A percentile compares a stretch with the other conserved stretches of the same genome.
These are phyloP conservation scores for Drosophila merina DNA, from an alignment of 2,888 invertebrate species.

Conservation along the genomic window DNA sequence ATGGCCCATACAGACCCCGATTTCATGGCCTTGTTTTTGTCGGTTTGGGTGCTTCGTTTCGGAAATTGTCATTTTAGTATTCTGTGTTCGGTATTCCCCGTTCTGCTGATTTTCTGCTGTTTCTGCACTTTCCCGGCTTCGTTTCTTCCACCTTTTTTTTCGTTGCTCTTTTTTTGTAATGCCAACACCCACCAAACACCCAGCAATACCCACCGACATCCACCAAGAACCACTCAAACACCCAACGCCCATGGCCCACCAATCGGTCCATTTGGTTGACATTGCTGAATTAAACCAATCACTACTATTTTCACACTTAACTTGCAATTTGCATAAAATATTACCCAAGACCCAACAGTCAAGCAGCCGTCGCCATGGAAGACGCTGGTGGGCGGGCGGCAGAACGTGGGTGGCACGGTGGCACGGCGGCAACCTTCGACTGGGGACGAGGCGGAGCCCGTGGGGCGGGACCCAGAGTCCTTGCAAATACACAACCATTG, in stretches of 20 bases:
- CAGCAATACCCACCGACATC: neutral
- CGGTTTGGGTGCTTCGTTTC: constrained; percentile 57
- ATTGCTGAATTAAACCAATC: constrained; percentile 82
- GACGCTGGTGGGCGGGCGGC: constrained; percentile 6
- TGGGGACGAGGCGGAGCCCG: constrained; percentile 13
- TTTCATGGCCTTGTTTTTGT: constrained; percentile 49
- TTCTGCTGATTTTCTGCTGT: constrained; percentile 69
- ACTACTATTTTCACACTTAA: constrained; percentile 83
- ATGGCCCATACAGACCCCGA: constrained; percentile 4
- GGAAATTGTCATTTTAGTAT: constrained; percentile 76
- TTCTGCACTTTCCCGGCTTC: constrained; percentile 66
- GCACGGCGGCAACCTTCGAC: constrained; percentile 12
- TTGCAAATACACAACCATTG: constrained; percentile 71
- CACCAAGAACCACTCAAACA: constrained; percentile 6
- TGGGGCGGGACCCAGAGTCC: constrained; percentile 35
- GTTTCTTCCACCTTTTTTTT: constrained; percentile 16
- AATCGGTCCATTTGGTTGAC: constrained; percentile 68
- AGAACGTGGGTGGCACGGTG: neutral
- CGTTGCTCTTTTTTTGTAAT: constrained; percentile 8
- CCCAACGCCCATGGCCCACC: constrained; percentile 25
- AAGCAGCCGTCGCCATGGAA: constrained; percentile 43
- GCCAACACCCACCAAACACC: constrained; percentile 6
- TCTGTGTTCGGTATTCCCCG: constrained; percentile 61
- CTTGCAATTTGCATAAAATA: constrained; percentile 83
- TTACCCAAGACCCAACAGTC: constrained; percentile 79